These are phyloP conservation scores for Epicampocera succincta DNA, from an alignment of 2,888 invertebrate species.

Conservation along the genomic window DNA sequence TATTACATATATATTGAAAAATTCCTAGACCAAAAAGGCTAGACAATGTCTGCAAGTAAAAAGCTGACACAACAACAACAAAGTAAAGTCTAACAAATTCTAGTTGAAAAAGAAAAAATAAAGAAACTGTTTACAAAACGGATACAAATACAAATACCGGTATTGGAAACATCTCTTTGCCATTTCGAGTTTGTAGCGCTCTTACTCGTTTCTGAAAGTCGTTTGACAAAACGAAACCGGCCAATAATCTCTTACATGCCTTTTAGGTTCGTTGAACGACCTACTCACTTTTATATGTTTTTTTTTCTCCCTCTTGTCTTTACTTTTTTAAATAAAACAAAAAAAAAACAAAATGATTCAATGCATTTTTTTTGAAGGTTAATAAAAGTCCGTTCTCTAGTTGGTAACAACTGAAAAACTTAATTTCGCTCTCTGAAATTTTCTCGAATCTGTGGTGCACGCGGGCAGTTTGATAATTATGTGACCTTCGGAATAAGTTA, in stretches of 20 bases:
- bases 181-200: not conserved
- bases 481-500: too few species aligned
- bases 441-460: too few species aligned
- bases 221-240: slow-evolving; percentile 2
- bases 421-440: too few species aligned
- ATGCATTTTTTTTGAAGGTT: too few species aligned
- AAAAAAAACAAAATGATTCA: too few species aligned
- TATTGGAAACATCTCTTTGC: slow-evolving; percentile 1
- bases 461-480: too few species aligned
- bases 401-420: too few species aligned
- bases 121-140: not conserved
- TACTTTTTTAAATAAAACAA: too few species aligned
- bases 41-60: not conserved
- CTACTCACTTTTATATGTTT: not conserved
- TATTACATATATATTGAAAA: not conserved
- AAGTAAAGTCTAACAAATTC: too few species aligned
- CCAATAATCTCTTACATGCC: not conserved
- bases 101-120: too few species aligned
- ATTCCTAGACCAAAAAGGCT: not conserved
- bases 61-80: too few species aligned
- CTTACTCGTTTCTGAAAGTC: not conserved
- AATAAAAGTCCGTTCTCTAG: too few species aligned
- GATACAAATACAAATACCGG: slow-evolving; percentile 12
- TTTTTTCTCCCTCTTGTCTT: not conserved
- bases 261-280: slow-evolving; percentile 4